Evolutionary conservation across 2,888 invertebrate genomes (phyloP).

Genomic region (Anaspis maculata): DNA sequence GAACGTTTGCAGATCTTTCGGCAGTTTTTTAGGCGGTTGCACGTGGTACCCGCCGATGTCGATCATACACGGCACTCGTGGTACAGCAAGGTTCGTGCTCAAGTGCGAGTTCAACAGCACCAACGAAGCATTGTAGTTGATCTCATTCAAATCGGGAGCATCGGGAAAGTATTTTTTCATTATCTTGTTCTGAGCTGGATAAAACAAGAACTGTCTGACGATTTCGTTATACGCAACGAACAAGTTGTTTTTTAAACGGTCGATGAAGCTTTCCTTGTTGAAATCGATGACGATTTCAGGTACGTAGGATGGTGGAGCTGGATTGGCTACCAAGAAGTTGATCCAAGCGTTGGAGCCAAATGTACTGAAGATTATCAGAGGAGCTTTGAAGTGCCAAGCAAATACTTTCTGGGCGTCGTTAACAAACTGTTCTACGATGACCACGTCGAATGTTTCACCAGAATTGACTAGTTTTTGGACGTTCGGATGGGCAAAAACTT

Average conservation of each 20-base stretch:
- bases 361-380: constrained; percentile 37
- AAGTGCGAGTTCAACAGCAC: constrained; percentile 40
- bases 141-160: constrained; percentile 6
- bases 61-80: constrained; percentile 47
- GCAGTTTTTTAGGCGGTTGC: constrained; percentile 23
- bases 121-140: constrained; percentile 26
- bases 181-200: constrained; percentile 21
- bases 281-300: constrained; percentile 26
- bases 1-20: constrained; percentile 18
- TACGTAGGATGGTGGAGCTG: constrained; percentile 38
- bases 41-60: constrained; percentile 50
- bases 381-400: constrained; percentile 31
- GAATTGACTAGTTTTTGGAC: constrained; percentile 28
- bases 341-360: constrained; percentile 32
- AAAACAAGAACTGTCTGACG: constrained; percentile 14
- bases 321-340: constrained; percentile 42
- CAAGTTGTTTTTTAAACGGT: constrained; percentile 40
- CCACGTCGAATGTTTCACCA: constrained; percentile 34
- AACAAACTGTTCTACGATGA: constrained; percentile 41
- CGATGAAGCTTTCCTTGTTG: constrained; percentile 26
- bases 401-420: constrained; percentile 42
- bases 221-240: constrained; percentile 17
- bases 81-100: constrained; percentile 43
- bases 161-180: constrained; percentile 21
- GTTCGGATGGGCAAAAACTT: constrained; percentile 12